Evolutionary conservation across 1,140 invertebrate genomes (phyloP).

Genomic region (Drosophila truncata): DNA sequence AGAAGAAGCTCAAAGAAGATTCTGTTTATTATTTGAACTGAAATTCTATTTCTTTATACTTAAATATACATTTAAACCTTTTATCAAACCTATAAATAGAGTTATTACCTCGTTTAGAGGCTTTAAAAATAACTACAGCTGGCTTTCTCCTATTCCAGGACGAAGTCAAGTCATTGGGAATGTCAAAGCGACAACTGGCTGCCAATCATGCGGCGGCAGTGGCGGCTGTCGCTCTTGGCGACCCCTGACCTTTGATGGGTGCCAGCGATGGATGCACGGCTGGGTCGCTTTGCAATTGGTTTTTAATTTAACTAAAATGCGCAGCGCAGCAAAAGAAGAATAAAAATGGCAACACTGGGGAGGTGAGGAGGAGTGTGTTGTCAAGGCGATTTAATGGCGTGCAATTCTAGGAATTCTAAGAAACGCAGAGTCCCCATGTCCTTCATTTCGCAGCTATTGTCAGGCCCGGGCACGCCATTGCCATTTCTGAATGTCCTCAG

Average conservation of each 20-base stretch:
- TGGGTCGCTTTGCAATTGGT: constrained; percentile 69
- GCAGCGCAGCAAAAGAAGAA: constrained; percentile 40
- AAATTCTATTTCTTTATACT: neutral
- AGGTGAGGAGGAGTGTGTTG: constrained; percentile 37
- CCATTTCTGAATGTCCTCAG: constrained; percentile 53
- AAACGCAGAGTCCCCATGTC: constrained; percentile 56
- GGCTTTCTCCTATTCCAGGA: too few relatives aligned
- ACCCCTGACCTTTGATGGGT: constrained; percentile 66
- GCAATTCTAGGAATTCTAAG: constrained; percentile 74
- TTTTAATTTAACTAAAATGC: constrained; percentile 83
- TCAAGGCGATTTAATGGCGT: constrained; percentile 77
- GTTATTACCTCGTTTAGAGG: neutral
- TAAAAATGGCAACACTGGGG: neutral
- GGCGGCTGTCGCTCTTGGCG: constrained; percentile 28
- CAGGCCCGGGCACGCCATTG: constrained; percentile 67
- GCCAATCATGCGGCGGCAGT: constrained; percentile 49
- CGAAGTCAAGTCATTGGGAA: constrained; percentile 19
- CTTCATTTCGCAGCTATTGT: constrained; percentile 69
- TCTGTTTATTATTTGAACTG: neutral
- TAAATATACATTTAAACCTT: too few relatives aligned
- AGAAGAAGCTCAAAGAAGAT: too few relatives aligned
- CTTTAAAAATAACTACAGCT: neutral
- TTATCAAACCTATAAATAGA: neutral
- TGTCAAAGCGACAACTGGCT: constrained; percentile 47
- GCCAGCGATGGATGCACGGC: constrained; percentile 38